Base-by-base conservation (phyloP, 2,113 vertebrate species). In the Indicator maculatus region DNA sequence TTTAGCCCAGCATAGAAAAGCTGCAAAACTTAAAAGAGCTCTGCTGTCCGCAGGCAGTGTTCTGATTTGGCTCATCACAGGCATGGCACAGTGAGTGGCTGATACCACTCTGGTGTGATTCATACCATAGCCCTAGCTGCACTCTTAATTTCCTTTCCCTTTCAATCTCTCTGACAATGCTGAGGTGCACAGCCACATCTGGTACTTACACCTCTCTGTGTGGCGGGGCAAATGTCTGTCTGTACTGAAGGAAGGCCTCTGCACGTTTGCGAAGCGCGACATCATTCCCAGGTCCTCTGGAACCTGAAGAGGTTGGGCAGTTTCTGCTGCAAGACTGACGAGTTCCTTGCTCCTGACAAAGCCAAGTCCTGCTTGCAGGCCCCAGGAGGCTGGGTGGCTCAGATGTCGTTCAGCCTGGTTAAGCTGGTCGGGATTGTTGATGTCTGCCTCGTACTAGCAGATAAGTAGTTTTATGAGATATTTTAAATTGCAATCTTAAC, bases 401-500 rank as follows among this genome's bases (percentile, higher is more conserved):
- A 76, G 16, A 60, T 87, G 83, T 28, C 84, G 86, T n/a, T 63
- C 89, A 79, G 81, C 86, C 86, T 81, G 59, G 7, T 18, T 61
- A 18, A 67, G 75, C 84, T 83, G 94, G 16, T 47, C 45, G 45
- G 87, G 75, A 83, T 28, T 85, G 87, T 39, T 71, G 93, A 11
- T 85, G 66, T 90, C 93, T 93, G 75, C 82, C 89, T 92, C 45
- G 0, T 73, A 13, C 45, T 39, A 85, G 95, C 89, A 94, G 89
- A 96, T 80, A 93, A 96, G 65, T 85, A 5, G 59, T 85, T 92
- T 85, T 83, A 47, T 41, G 70, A 93, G 39, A 12, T 86, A 23
- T 5, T 94, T 93, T 71, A 11, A 74, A 27, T n/a, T 55, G 33
- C 61, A 36, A 71, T 86, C 81, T 86, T 64, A 63, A 38, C 70